These are phyloP conservation scores for Ophiodon elongatus DNA, from an alignment of 2,113 vertebrate genomes.

Conservation along the genomic window DNA sequence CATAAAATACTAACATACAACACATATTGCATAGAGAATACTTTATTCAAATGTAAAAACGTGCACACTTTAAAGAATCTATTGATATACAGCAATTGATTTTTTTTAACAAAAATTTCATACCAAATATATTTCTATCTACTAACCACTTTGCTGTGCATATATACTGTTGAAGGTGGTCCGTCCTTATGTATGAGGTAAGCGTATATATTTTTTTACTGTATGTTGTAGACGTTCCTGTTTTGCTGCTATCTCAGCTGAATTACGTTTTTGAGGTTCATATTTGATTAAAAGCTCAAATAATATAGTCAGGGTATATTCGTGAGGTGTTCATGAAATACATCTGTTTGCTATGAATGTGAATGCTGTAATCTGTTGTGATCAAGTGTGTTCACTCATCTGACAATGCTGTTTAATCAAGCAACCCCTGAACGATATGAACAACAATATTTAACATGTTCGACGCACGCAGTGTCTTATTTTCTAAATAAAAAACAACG, in stretches of 20 bases:
- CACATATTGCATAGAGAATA: constrained; percentile 28
- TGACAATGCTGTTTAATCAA: not conserved
- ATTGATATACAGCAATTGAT: constrained; percentile 29
- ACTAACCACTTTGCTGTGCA: constrained; percentile 76
- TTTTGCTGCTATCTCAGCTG: constrained; percentile 75
- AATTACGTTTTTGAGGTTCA: constrained; percentile 3
- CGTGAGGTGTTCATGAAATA: constrained; percentile 25
- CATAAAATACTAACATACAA: constrained; percentile 21
- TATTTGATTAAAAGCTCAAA: constrained; percentile 35
- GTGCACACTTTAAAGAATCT: constrained; percentile 20
- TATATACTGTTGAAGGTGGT: constrained; percentile 69
- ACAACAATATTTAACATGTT: constrained; percentile 3
- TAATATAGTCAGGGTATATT: constrained; percentile 18
- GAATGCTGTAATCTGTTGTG: constrained; percentile 30
- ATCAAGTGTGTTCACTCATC: constrained; percentile 1
- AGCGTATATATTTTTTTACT: constrained; percentile 54
- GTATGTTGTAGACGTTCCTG: constrained; percentile 44
- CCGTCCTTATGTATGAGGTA: constrained; percentile 21
- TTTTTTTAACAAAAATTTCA: constrained; percentile 60
- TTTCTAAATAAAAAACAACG: not conserved
- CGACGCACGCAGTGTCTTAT: constrained; percentile 12
- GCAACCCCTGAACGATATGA: not conserved
- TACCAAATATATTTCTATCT: constrained; percentile 58
- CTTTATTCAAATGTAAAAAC: constrained; percentile 37
- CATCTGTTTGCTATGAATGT: constrained; percentile 47